phyloP scores from a whole-genome alignment of 2,797 vertebrate genomes.

The Gobio occitaniae region DNA sequence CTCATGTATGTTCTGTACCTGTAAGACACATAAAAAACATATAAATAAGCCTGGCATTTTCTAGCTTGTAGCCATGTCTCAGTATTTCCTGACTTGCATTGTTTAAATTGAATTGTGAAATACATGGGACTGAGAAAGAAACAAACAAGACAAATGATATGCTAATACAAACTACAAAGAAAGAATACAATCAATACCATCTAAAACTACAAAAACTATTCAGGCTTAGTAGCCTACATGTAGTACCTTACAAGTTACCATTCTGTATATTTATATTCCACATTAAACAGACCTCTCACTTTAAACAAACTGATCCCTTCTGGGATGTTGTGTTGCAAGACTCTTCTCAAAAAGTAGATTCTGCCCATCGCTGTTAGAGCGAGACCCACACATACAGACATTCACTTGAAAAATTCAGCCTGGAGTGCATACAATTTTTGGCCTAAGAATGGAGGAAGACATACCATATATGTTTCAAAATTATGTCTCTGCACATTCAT shows the following conservation, averaged over 20 bases:
- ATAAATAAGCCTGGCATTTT: neutral
- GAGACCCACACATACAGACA: neutral
- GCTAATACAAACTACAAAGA: neutral
- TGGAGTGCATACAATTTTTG: conserved; percentile 6
- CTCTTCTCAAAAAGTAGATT: neutral
- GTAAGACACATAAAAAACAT: conserved; percentile 35
- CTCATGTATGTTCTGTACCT: conserved; percentile 92
- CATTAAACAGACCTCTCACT: conserved; percentile 9
- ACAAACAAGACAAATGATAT: conserved; percentile 4
- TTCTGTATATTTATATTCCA: conserved; percentile 24
- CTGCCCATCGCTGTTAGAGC: neutral
- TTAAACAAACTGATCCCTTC: conserved; percentile 2
- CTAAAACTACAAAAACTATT: neutral
- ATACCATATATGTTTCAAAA: conserved; percentile 37
- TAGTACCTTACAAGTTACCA: neutral
- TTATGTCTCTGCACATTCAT: conserved; percentile 37
- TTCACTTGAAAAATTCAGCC: neutral
- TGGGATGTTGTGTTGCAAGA: conserved; percentile 33
- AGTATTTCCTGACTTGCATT: neutral
- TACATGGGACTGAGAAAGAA: neutral
- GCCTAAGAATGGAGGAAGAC: conserved; percentile 28
- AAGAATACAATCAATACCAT: neutral
- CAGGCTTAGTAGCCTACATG: neutral
- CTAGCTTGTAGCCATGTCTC: neutral
- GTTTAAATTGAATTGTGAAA: conserved; percentile 10